Base-by-base conservation (phyloP, 2,888 invertebrate species). In the Rotaria macrura region DNA sequence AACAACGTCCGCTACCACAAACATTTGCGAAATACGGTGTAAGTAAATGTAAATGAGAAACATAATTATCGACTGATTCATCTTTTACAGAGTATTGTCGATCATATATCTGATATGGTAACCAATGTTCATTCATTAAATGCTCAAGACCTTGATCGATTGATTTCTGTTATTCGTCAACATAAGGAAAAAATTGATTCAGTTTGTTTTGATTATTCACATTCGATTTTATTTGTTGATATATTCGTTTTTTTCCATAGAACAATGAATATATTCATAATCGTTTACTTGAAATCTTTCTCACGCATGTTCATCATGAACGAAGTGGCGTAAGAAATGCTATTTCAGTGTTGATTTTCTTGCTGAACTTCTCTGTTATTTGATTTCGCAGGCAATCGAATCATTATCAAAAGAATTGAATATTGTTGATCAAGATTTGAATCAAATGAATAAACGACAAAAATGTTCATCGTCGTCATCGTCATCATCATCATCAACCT, bases 241-340 rank as follows among this genome's bases (percentile, higher is more conserved):
- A n/a, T n/a, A n/a, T 74, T 85, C 83, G 84, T 85, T 87, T 43
- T 43, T 40, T 25, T n/a, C 14, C 87, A n/a, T 87, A 91, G 90
- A 90, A 90, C 87, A 89, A 89, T 93, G 83, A 94, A 93, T 88
- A 94, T 93, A 5, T 94, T 0, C 95, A 95, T 90, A 94, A 94
- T 89, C 93, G 94, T 87, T 91, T 96, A 29, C 91, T 96, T 72
- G 93, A 94, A 89, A 95, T 95, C 90, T 96, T 96, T 91, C 92
- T 96, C 38, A 93, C 93, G 86, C 94, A 95, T 89, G 92, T 96
- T 87, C 91, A 94, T 85, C 92, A 93, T 85, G 93, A 94, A 87
- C 93, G 90, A 87, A 87, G 88, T 84, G 93, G 87, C 91, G 84
- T 83, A 55, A 23, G 47, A 47, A n/a, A n/a, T n/a, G n/a, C n/a